Base-by-base conservation (phyloP, 2,888 invertebrate species). In the Tryphoninae sp. region DNA sequence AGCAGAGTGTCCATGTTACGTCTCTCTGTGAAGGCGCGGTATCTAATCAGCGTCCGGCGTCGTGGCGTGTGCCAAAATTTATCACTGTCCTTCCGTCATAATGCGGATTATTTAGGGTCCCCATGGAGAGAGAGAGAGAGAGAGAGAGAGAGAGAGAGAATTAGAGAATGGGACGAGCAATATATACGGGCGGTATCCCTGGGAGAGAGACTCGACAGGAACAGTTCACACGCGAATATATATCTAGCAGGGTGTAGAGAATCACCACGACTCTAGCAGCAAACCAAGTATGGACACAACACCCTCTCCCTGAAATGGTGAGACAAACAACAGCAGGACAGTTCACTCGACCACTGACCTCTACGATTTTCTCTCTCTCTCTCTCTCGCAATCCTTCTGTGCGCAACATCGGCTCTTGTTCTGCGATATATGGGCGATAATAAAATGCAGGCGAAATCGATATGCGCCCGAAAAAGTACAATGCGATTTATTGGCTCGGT, bases 11-110 rank as follows among this genome's bases (percentile, higher is more conserved):
- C 51, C 61, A 11, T 22, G 45, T 26, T 16, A 76, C 58, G 61
- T 77, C 72, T 82, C 69, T 62, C 72, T 80, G 77, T 51, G 64
- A 40, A 61, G 23, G 77, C 26, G 19, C 73, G 77, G 83, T 84
- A 84, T 84, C 84, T 84, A 84, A 84, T 84, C 84, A 83, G 83
- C 81, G 83, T 83, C 84, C 82, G 83, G 80, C 76, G 67, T 80
- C 62, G 69, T 74, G 76, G 73, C 81, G 77, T 79, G 74, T 64
- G 77, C 76, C 79, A 76, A 80, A 84, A 84, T 84, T 84, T 84
- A 84, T 84, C 83, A 81, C 83, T 81, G 84, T 83, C 84, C 83
- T 83, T 84, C 83, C 81, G 84, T 84, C 83, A 84, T 83, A 83
- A 83, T 81, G 79, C 79, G 84, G 82, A 84, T 84, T 84, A 84